A percentile compares a stretch with the other conserved stretches of the same genome.
Conservation (phyloP, 2,797 vertebrate genomes). For the Crenichthys baileyi region DNA sequence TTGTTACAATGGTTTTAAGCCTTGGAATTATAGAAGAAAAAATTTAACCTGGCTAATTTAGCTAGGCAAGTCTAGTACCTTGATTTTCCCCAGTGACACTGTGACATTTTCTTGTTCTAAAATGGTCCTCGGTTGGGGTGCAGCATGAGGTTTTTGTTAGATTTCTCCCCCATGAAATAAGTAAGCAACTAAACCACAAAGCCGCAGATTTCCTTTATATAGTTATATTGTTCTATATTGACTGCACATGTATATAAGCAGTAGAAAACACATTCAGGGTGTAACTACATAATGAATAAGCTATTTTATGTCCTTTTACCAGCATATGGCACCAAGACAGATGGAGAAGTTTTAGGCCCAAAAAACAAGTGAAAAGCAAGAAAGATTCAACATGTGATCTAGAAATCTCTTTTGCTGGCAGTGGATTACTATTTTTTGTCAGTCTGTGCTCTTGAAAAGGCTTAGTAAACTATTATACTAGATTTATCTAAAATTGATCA, state of each 20-base stretch:
- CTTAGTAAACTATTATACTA: neutral
- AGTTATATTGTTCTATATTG: neutral
- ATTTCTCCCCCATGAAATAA: constrained; percentile 18
- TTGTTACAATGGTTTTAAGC: neutral
- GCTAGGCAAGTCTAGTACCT: too few species aligned
- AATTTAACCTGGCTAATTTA: too few species aligned
- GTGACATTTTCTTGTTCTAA: neutral
- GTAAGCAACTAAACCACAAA: constrained; percentile 5
- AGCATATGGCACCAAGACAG: neutral
- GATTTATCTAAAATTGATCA: neutral
- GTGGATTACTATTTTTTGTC: neutral
- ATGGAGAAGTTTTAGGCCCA: neutral
- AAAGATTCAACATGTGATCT: neutral
- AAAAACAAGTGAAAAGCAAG: neutral
- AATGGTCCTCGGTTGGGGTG: neutral
- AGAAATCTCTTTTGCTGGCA: neutral
- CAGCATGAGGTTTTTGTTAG: constrained; percentile 19
- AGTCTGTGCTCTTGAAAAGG: neutral
- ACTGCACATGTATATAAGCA: neutral
- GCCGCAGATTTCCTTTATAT: neutral
- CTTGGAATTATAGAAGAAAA: neutral
- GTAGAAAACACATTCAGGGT: neutral
- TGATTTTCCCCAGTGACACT: neutral
- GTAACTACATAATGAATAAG: neutral
- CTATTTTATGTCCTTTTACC: too few species aligned